Conservation (phyloP, 2,113 vertebrate species). For the Microcebus tavaratra region DNA sequence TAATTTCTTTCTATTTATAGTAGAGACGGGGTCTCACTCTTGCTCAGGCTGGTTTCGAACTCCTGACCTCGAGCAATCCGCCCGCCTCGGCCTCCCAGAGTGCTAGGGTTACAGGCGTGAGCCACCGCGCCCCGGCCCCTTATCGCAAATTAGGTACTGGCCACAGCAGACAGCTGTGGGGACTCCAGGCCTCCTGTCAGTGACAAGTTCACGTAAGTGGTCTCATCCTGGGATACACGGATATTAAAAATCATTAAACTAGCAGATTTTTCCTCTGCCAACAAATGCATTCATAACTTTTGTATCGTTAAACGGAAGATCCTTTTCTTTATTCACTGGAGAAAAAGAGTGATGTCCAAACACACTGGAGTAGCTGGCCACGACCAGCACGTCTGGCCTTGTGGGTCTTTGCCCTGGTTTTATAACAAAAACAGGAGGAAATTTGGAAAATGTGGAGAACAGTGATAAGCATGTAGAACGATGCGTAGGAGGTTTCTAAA, state of each 20-base stretch:
- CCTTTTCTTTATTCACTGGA: background rate
- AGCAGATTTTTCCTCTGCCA: background rate
- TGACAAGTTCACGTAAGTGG: fast-evolving
- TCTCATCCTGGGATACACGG: too few relatives aligned
- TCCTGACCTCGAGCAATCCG: too few relatives aligned
- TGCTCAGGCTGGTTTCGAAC: too few relatives aligned
- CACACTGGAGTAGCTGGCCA: fast-evolving
- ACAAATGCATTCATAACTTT: background rate
- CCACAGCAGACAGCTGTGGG: too few relatives aligned
- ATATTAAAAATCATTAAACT: background rate
- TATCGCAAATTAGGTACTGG: background rate
- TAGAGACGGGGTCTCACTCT: too few relatives aligned
- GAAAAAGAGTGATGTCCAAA: background rate
- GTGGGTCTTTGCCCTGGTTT: background rate
- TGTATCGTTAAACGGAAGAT: background rate
- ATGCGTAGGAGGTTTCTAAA: background rate
- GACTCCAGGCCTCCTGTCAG: background rate
- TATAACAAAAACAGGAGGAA: background rate
- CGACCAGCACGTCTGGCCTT: background rate
- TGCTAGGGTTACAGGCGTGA: too few relatives aligned
- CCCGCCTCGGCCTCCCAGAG: too few relatives aligned
- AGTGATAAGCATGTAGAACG: background rate
- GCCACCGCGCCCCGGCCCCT: too few relatives aligned
- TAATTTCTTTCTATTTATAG: too few relatives aligned
- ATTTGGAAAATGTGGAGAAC: background rate